phyloP scores from a whole-genome alignment of 2,888 invertebrate genomes.

The Autographa pulchrina region DNA sequence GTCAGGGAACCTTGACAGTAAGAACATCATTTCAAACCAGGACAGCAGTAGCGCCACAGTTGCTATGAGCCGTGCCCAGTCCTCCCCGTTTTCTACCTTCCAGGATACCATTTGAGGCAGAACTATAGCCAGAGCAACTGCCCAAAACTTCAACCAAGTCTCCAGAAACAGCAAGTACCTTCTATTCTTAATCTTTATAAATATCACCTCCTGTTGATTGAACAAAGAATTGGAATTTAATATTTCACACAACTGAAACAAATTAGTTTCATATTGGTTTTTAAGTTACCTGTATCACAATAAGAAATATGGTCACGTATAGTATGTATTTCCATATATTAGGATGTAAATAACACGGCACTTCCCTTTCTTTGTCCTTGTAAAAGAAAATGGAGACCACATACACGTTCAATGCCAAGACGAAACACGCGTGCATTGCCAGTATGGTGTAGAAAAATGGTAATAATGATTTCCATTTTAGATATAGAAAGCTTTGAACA shows the following conservation, averaged over 20 bases:
- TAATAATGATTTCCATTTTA: conserved; percentile 85
- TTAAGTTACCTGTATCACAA: conserved; percentile 35
- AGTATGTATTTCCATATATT: conserved; percentile 28
- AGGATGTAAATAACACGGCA: conserved; percentile 18
- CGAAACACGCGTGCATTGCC: conserved; percentile 79
- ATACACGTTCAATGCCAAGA: conserved; percentile 79
- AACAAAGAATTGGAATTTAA: neutral
- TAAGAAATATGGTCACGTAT: conserved; percentile 23
- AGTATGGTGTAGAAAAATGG: conserved; percentile 83
- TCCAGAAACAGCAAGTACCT: conserved; percentile 85
- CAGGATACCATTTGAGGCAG: conserved; percentile 66
- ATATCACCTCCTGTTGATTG: conserved; percentile 81
- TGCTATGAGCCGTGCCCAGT: conserved; percentile 84
- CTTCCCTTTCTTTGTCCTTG: conserved; percentile 25
- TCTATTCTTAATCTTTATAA: conserved; percentile 75
- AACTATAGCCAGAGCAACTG: conserved; percentile 75
- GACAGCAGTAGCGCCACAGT: conserved; percentile 84
- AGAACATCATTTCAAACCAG: conserved; percentile 89
- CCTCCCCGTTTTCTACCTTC: conserved; percentile 50
- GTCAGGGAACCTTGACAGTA: conserved; percentile 87
- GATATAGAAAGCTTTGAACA: conserved; percentile 84
- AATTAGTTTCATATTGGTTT: neutral
- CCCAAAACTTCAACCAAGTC: conserved; percentile 85
- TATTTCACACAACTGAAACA: neutral
- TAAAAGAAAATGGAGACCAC: conserved; percentile 60